phyloP scores from a whole-genome alignment of 2,797 vertebrate species.

The Hemitrygon akajei region DNA sequence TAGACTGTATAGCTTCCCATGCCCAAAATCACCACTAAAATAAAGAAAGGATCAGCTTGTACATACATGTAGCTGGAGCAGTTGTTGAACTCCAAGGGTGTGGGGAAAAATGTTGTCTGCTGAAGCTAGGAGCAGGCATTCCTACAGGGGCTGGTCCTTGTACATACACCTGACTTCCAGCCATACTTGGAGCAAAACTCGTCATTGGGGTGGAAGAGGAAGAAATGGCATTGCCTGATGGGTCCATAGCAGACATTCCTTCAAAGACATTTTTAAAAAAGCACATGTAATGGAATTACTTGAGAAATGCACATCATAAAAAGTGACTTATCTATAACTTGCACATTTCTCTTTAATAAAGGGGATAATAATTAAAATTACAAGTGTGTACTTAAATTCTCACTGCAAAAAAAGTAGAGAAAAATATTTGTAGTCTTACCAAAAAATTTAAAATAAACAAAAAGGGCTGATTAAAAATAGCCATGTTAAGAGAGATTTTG shows the following conservation, averaged over 20 bases:
- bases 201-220: slow-evolving; percentile 74
- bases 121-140: slow-evolving; percentile 77
- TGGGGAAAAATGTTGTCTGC: slow-evolving; percentile 98
- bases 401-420: neutral
- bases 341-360: slow-evolving; percentile 37
- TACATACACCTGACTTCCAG: slow-evolving; percentile 87
- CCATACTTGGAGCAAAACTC: slow-evolving; percentile 87
- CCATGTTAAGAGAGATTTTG: neutral
- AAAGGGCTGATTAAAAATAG: slow-evolving; percentile 3
- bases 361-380: slow-evolving; percentile 21
- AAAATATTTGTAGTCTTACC: neutral
- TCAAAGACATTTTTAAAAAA: slow-evolving; percentile 55
- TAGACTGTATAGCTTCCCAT: neutral
- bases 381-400: slow-evolving; percentile 8
- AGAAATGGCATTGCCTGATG: slow-evolving; percentile 66
- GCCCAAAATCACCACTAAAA: slow-evolving; percentile 28
- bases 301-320: slow-evolving; percentile 38
- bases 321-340: slow-evolving; percentile 35
- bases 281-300: slow-evolving; percentile 35
- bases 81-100: slow-evolving; percentile 82
- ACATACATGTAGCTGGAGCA: slow-evolving; percentile 89
- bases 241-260: slow-evolving; percentile 75
- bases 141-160: slow-evolving; percentile 80
- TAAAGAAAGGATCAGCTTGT: slow-evolving; percentile 42
- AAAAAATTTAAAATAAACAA: neutral